phyloP scores from a whole-genome alignment of 2,113 vertebrate species.

The Oreocharis arfaki region DNA sequence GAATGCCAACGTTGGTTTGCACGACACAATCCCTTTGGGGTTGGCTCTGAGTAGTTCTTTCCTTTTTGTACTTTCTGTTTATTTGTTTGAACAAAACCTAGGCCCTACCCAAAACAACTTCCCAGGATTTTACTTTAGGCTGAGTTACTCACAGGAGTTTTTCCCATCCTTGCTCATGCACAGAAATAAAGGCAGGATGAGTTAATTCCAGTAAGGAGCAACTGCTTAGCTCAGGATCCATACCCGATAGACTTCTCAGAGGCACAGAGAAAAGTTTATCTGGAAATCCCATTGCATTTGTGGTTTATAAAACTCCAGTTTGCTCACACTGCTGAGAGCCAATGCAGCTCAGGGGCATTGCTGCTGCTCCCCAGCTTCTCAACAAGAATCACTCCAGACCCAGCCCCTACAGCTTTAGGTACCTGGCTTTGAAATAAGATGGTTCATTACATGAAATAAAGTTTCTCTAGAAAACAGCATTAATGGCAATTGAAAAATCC shows the following conservation, averaged over 20 bases:
- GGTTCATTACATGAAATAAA: not conserved
- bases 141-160: not conserved
- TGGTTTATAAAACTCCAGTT: not conserved
- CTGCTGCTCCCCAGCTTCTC: not conserved
- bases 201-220: not conserved
- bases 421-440: not conserved
- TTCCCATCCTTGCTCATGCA: not conserved
- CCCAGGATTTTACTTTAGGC: not conserved
- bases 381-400: not conserved
- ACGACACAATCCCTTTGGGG: not conserved
- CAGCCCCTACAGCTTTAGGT: not conserved
- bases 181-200: not conserved
- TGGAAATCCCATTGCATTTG: not conserved
- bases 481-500: not conserved
- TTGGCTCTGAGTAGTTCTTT: not conserved
- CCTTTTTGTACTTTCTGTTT: not conserved
- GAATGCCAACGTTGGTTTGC: not conserved
- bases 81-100: slow-evolving; percentile 28
- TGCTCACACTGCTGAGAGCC: not conserved
- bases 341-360: not conserved
- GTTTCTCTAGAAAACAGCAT: not conserved
- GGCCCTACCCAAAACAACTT: not conserved
- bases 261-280: not conserved
- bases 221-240: not conserved
- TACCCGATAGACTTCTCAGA: not conserved